Base-by-base conservation (phyloP, 2,797 vertebrate genomes). In the Sebastes kiyomatsui region DNA sequence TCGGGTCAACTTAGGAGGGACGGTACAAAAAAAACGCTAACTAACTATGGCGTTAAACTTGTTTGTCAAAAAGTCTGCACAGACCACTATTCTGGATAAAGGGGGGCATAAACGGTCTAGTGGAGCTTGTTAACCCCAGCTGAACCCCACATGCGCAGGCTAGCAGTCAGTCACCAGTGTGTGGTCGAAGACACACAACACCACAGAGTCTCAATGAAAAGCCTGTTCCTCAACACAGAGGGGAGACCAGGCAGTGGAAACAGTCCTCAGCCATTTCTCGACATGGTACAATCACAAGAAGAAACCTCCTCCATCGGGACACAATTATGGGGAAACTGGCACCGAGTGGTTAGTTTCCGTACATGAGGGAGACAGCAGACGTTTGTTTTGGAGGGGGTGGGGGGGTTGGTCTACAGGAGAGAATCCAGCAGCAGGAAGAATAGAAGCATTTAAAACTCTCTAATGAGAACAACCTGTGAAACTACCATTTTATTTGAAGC, bases 391-490 rank as follows among this genome's bases (percentile, higher is more conserved):
- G 54, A 14, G 58, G 4, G 11, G 28, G 20, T 1, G 0, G 6
- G 16, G 3, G 27, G 18, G 30, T 35, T 9, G 2, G 58, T 59
- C 35, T 67, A 11, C 20, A 0, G 72, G 61, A 82, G 66, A 58
- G 25, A 52, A 71, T 52, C 13, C 64, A 77, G 79, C 30, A 32
- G 25, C 23, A 49, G 30, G 14, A 65, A 59, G 61, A 85, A 85
- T 30, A 77, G 67, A 68, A 70, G 69, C 69, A 49, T 72, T 82
- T 75, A 8, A 32, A 32, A 14, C 52, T 69, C 58, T 23, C 23
- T 77, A 83, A 87, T 71, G 35, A 85, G 68, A 85, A 85, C 80
- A 75, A 81, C 46, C 69, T 85, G 76, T 4, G 20, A 27, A 61
- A 42, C 3, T 42, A 20, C 7, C 10, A 3, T 16, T 68, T 67